phyloP scores from a whole-genome alignment of 2,888 invertebrate genomes.

The Tetanocera ferruginea region DNA sequence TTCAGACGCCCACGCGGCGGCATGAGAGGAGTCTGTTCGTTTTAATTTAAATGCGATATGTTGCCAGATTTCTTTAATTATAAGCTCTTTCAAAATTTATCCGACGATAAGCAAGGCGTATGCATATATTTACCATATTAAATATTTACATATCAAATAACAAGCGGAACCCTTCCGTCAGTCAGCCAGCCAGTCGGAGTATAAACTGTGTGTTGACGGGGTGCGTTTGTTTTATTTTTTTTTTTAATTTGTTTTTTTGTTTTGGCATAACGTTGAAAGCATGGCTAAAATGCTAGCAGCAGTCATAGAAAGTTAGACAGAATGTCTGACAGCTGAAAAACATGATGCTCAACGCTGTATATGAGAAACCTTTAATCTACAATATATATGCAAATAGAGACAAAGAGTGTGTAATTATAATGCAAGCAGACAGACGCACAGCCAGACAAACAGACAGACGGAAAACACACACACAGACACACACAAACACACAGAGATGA shows the following conservation, averaged over 20 bases:
- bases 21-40: neutral
- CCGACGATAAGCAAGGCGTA: conserved; percentile 10
- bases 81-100: conserved; percentile 33
- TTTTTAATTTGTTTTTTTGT: no score
- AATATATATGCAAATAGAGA: conserved; percentile 45
- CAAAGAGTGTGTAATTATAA: conserved; percentile 32
- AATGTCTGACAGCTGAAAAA: neutral
- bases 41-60: conserved; percentile 10
- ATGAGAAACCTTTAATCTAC: conserved; percentile 41
- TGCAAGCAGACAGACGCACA: conserved; percentile 26
- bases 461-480: conserved; percentile 1
- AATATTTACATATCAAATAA: conserved; percentile 35
- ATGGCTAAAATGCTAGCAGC: neutral
- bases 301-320: neutral
- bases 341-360: neutral
- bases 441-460: conserved; percentile 33
- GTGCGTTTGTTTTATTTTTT: neutral
- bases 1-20: neutral
- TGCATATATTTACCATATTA: conserved; percentile 16
- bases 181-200: neutral
- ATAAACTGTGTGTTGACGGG: neutral
- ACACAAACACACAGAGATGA: conserved; percentile 36
- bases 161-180: conserved; percentile 9
- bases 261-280: neutral
- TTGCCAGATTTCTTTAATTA: conserved; percentile 33